Evolutionary conservation across 1,140 invertebrate genomes (phyloP), one percentile per base, ranked within the genome.

Genomic region (Chrysomallon squamiferum): DNA sequence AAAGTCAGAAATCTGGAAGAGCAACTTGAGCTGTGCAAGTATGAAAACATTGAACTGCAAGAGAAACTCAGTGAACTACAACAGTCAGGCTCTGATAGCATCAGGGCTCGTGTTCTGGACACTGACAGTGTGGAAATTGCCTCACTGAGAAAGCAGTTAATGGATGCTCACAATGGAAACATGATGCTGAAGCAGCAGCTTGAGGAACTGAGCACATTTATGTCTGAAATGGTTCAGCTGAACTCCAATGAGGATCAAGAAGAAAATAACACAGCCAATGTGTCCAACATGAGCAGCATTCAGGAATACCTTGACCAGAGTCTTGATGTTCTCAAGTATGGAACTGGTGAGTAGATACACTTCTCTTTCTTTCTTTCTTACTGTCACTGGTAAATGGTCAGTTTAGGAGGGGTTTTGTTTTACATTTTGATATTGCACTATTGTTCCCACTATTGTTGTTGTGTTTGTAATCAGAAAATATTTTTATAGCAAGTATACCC

Each of bases 161-260:
- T 47, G 18, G 72, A 74, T 13, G 49, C 64, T 9, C 65, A 73
- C 45, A 71, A 71, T 35, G 61, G 58, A 2, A 71, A 68, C 59
- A 43, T 57, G 45, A 62, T 71, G 59, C 45, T 73, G 7, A 60
- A 56, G 29, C 47, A 62, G 29, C 66, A 66, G 62, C 38, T 73
- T 13, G 68, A 71, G 20, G 72, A 73, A 22, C 13, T 73, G 29
- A 71, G 63, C 41, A 35, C 50, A 3, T 68, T 68, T 38, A 22
- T 73, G 50, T 62, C 50, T 38, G 70, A 64, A 20, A 61, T 65
- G n/a, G 50, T 54, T 47, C 43, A 64, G n/a, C 35, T 57, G 3
- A 58, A 41, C 3, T 30, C 64, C 13, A 54, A 59, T 27, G 64
- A 59, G 1, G 49, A 32, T 22, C 29, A 61, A 35, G 47, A 7